Percentiles rank a stretch among this genome's conserved stretches.
phyloP scores from a whole-genome alignment of 2,113 vertebrate species.

The Eudyptes chrysolophus region DNA sequence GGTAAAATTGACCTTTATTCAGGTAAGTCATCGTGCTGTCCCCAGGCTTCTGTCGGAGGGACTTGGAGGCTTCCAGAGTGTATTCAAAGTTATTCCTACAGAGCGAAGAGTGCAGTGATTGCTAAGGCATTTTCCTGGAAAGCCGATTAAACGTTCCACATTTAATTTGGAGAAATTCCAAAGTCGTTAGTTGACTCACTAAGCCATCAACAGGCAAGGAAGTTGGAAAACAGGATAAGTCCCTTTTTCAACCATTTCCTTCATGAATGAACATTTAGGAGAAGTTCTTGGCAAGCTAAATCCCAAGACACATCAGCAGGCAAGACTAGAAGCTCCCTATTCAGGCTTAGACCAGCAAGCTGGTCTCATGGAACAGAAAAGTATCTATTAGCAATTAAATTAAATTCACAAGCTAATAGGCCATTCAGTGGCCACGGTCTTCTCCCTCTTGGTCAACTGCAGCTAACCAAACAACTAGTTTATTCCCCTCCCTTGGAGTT shows the following conservation, averaged over 20 bases:
- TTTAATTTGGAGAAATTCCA: slow-evolving; percentile 30
- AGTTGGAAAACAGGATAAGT: slow-evolving; percentile 29
- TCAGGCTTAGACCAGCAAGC: not conserved
- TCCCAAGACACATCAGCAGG: not conserved
- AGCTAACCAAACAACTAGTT: not conserved
- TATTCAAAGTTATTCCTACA: slow-evolving; percentile 96
- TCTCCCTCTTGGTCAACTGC: not conserved
- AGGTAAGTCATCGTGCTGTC: slow-evolving; percentile 98
- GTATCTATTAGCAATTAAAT: not conserved
- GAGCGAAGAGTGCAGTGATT: slow-evolving; percentile 16
- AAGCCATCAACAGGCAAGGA: slow-evolving; percentile 7
- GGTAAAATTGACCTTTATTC: slow-evolving; percentile 99
- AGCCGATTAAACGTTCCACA: not conserved
- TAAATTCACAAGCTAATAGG: not conserved
- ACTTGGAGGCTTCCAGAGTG: slow-evolving; percentile 95
- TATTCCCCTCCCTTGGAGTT: not conserved
- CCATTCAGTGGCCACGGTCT: not conserved
- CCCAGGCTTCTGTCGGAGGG: slow-evolving; percentile 95
- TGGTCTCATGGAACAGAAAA: not conserved
- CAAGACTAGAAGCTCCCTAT: not conserved
- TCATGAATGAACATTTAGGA: not conserved
- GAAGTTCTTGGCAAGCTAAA: slow-evolving; percentile 12
- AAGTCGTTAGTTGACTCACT: not conserved
- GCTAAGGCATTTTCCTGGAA: slow-evolving; percentile 26
- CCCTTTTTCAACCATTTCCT: not conserved